phyloP scores from a whole-genome alignment of 2,113 vertebrate genomes.

The Stegastes partitus region DNA sequence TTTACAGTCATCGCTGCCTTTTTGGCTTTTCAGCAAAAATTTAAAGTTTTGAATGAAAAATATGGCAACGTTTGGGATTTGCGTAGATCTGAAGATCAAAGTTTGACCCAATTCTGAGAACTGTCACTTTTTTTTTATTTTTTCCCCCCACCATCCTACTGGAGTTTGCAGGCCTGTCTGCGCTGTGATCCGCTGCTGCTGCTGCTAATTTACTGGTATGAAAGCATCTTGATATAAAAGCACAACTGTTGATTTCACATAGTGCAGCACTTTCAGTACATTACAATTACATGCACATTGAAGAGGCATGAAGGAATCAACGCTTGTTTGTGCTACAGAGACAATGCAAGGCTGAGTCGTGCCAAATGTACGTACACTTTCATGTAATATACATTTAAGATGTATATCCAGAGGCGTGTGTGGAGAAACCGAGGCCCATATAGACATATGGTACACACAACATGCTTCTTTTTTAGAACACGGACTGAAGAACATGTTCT shows the following conservation, averaged over 20 bases:
- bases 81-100: background rate
- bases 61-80: background rate
- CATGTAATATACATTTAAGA: conserved; percentile 38
- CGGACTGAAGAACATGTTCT: conserved; percentile 35
- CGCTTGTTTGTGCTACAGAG: background rate
- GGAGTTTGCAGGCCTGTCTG: background rate
- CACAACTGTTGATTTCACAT: too few species aligned
- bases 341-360: background rate
- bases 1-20: too few species aligned
- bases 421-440: background rate
- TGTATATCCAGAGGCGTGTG: background rate
- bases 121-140: conserved; percentile 1
- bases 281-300: background rate
- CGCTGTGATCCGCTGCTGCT: too few species aligned
- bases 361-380: conserved; percentile 21
- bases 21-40: too few species aligned
- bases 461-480: conserved; percentile 21
- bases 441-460: background rate
- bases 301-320: background rate
- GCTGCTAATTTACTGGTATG: too few species aligned
- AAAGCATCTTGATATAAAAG: too few species aligned
- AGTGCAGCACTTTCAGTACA: too few species aligned
- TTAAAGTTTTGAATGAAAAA: too few species aligned
- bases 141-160: too few species aligned
- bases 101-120: background rate